Percentiles rank a stretch among this genome's conserved stretches.
phyloP scores from a whole-genome alignment of 1,140 invertebrate genomes.

The Aphelenchoides avenae region DNA sequence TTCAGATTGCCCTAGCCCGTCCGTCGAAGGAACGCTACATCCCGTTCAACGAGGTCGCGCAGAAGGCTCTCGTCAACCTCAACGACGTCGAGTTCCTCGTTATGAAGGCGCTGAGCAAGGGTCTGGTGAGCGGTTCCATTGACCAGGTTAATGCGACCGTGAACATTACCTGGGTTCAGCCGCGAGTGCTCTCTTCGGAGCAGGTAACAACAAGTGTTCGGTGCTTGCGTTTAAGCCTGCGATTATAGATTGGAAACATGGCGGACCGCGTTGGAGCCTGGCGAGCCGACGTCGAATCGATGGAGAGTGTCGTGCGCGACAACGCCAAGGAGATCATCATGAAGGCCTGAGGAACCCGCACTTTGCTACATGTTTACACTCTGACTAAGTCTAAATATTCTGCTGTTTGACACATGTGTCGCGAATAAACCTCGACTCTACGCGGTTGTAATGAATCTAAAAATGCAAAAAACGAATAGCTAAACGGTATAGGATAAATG shows the following conservation, averaged over 20 bases:
- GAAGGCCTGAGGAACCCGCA: no score
- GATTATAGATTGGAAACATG: slow-evolving; percentile 42
- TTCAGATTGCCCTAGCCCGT: slow-evolving; percentile 70
- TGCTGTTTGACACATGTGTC: no score
- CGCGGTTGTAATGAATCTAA: no score
- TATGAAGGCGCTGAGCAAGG: slow-evolving; percentile 95
- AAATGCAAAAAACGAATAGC: no score
- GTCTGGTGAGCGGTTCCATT: slow-evolving; percentile 85
- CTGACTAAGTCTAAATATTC: no score
- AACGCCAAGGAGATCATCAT: no score
- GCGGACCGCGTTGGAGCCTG: slow-evolving; percentile 37
- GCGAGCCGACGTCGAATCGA: slow-evolving; percentile 22
- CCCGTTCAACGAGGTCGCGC: slow-evolving; percentile 83
- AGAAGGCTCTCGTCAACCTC: slow-evolving; percentile 74
- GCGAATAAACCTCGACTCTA: no score
- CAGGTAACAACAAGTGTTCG: no score
- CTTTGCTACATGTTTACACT: no score
- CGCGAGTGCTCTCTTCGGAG: slow-evolving; percentile 74
- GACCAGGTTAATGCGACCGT: slow-evolving; percentile 82
- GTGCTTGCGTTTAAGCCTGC: no score
- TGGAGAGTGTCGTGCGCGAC: no score
- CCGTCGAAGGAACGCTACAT: slow-evolving; percentile 71
- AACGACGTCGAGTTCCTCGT: slow-evolving; percentile 81
- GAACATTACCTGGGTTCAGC: slow-evolving; percentile 84
- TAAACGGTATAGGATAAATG: no score